These are phyloP conservation scores for Mellilla xanthometata DNA, from an alignment of 2,888 invertebrate species.

Conservation along the genomic window DNA sequence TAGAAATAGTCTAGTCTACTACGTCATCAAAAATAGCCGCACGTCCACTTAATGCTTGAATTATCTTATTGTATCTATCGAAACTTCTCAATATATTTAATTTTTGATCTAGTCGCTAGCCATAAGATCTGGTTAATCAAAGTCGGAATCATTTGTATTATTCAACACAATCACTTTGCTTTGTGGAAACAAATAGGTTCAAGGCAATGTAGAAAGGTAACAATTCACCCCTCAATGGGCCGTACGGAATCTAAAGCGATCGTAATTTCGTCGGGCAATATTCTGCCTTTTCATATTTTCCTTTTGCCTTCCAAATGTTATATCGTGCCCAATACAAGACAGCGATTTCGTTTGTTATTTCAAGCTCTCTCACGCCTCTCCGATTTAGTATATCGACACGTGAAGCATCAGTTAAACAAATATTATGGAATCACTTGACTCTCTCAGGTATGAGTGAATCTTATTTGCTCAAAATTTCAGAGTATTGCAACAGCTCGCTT, in stretches of 20 bases:
- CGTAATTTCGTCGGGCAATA: constrained; percentile 80
- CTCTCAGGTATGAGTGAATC: constrained; percentile 35
- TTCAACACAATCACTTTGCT: constrained; percentile 47
- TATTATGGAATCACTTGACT: constrained; percentile 53
- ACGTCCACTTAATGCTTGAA: too few relatives aligned
- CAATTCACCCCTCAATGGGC: constrained; percentile 77
- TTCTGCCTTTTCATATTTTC: constrained; percentile 79
- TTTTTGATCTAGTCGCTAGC: too few relatives aligned
- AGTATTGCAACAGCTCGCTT: constrained; percentile 23
- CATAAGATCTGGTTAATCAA: not conserved
- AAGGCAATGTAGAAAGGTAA: constrained; percentile 75
- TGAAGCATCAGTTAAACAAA: constrained; percentile 69
- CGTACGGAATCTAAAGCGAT: constrained; percentile 77
- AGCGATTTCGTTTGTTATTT: constrained; percentile 79
- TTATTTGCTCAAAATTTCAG: constrained; percentile 31
- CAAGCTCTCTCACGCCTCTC: constrained; percentile 65
- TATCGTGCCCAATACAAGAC: constrained; percentile 70
- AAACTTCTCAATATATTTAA: too few relatives aligned
- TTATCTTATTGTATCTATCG: too few relatives aligned
- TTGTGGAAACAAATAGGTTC: constrained; percentile 72
- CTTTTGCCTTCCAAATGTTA: constrained; percentile 72
- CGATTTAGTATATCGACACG: constrained; percentile 71
- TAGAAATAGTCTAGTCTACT: too few relatives aligned
- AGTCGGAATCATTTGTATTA: constrained; percentile 19
- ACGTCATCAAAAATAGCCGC: too few relatives aligned